Percentiles rank a stretch among this genome's conserved stretches.
These are phyloP conservation scores for Drosophila suzukii DNA, from an alignment of 1,140 invertebrate species.

Conservation along the genomic window DNA sequence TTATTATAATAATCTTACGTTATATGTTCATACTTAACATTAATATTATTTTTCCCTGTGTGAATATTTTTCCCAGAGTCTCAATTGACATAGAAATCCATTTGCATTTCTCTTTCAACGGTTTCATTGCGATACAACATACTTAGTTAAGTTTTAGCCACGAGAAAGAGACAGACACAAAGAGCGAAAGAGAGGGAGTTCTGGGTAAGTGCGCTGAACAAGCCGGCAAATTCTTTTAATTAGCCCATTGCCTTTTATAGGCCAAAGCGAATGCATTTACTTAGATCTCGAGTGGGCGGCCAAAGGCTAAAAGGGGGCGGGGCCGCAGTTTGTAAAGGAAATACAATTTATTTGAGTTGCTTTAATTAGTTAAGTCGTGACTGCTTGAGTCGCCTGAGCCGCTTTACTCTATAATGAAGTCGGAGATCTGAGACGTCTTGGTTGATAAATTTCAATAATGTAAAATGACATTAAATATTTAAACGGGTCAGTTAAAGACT, in stretches of 20 bases:
- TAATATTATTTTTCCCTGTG: neutral
- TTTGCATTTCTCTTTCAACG: slow-evolving; percentile 53
- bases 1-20: too few species aligned
- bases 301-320: slow-evolving; percentile 8
- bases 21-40: neutral
- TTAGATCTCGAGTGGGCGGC: slow-evolving; percentile 32
- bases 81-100: slow-evolving; percentile 75
- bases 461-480: slow-evolving; percentile 15
- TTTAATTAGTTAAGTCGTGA: slow-evolving; percentile 52
- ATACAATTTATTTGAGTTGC: slow-evolving; percentile 27
- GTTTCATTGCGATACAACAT: slow-evolving; percentile 31
- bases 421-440: neutral
- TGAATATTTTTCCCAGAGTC: slow-evolving; percentile 15
- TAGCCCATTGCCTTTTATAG: slow-evolving; percentile 69
- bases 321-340: slow-evolving; percentile 31
- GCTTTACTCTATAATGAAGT: slow-evolving; percentile 10
- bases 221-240: slow-evolving; percentile 70
- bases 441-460: slow-evolving; percentile 1
- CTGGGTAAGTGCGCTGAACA: slow-evolving; percentile 40
- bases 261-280: slow-evolving; percentile 56
- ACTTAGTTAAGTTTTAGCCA: slow-evolving; percentile 33
- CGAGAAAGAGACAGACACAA: slow-evolving; percentile 6
- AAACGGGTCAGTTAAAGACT: neutral
- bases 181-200: slow-evolving; percentile 22
- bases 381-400: slow-evolving; percentile 10